Evolutionary conservation across 2,797 vertebrate genomes (phyloP), one percentile per base, ranked within the genome.

Genomic region (Megalops cyprinoides): DNA sequence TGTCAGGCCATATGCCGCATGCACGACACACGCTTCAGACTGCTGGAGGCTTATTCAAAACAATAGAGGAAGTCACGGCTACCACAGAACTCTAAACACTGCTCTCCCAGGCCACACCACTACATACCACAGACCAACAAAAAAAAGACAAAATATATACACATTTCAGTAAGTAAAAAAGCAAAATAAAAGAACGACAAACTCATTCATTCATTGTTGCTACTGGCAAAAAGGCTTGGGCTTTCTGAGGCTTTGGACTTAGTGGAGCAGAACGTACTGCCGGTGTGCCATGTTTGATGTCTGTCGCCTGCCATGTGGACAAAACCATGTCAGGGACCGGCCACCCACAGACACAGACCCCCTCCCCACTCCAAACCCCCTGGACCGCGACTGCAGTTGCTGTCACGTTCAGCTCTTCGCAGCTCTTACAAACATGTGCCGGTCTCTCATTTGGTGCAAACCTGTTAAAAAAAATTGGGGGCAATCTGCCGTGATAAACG

Each of bases 1-100:
- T 71, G 77, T 51, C 60, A 69, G 60, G 60, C 60, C 77, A 79
- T 69, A 79, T 65, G 77, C 44, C 48, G 5, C 39, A 23, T 20
- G 37, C 0, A 1, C 25, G 34, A 69, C 77, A 44, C 60, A 67
- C 23, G 44, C 74, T 34, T 10, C 34, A 23, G 60, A 20, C 23
- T 42, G 23, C 23, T 67, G 44, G 44, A 2, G 46, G 42, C 12
- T 48, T 49, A 31, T 3, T 5, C 25, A 18, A 28, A 7, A 25
- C 9, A 46, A 28, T 7, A n/a, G 8, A 7, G 14, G 58, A 25
- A 28, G 18, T 2, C 20, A 62, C 62, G 9, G 2, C 58, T 28
- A 62, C n/a, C 15, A 62, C 2, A 28, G 28, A 62, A 5, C 2
- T 8, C 20, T 2, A n/a, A n/a, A n/a, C n/a, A n/a, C n/a, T n/a